Conservation (phyloP, 2,113 vertebrate genomes). For the Urocolius indicus region DNA sequence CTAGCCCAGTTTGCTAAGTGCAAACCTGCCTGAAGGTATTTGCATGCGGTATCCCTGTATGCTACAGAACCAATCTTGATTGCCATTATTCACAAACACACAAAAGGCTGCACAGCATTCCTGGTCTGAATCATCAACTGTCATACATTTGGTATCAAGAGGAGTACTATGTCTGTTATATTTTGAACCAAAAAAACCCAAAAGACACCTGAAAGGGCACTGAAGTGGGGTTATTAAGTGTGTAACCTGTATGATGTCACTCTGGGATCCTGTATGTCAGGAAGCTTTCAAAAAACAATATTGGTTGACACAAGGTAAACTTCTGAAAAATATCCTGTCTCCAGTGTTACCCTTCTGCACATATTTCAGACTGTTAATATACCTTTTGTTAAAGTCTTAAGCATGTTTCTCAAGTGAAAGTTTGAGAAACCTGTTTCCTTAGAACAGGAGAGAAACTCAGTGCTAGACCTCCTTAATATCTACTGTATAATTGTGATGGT, state of each 20-base stretch:
- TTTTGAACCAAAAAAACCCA: neutral
- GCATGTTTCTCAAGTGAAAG: neutral
- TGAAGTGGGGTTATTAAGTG: neutral
- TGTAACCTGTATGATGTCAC: neutral
- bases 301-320: neutral
- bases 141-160: neutral
- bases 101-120: neutral
- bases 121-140: neutral
- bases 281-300: neutral
- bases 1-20: neutral
- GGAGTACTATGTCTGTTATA: neutral
- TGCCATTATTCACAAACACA: neutral
- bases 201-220: neutral
- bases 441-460: neutral
- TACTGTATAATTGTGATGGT: neutral
- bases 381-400: neutral
- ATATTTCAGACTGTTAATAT: neutral
- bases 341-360: neutral
- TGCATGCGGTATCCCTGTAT: fast-evolving
- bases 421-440: neutral
- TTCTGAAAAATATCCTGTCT: neutral
- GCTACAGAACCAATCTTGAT: neutral
- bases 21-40: neutral
- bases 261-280: neutral
- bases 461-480: neutral